Evolutionary conservation across 2,888 invertebrate species (phyloP).

Genomic region (Cephalotes varians): DNA sequence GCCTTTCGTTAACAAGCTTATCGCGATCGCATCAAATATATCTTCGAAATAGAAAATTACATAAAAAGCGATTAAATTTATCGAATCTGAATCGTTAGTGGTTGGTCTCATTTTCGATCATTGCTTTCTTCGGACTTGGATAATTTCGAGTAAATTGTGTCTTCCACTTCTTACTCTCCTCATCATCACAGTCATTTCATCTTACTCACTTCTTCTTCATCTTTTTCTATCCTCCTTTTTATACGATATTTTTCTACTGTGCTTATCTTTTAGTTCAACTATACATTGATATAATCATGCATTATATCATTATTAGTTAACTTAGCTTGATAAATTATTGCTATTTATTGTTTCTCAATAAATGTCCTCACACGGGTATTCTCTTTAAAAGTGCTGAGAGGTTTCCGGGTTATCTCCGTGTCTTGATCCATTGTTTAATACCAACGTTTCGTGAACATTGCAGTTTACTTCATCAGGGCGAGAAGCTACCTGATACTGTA

Average conservation of each 20-base stretch:
- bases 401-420: too few relatives aligned
- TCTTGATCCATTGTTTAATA: too few relatives aligned
- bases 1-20: background rate
- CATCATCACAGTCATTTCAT: constrained; percentile 64
- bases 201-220: constrained; percentile 50
- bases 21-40: background rate
- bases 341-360: background rate
- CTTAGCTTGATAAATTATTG: background rate
- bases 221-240: background rate
- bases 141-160: constrained; percentile 67
- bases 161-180: constrained; percentile 65
- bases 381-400: too few relatives aligned
- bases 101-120: constrained; percentile 75
- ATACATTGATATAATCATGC: background rate
- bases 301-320: background rate
- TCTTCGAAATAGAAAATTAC: background rate
- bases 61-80: constrained; percentile 48
- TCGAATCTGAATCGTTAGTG: constrained; percentile 59
- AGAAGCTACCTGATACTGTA: too few relatives aligned
- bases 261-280: background rate
- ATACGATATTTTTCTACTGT: background rate
- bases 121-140: constrained; percentile 68
- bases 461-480: too few relatives aligned
- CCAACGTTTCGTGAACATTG: too few relatives aligned
- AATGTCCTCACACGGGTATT: background rate